phyloP scores from a whole-genome alignment of 2,888 invertebrate species.

The Phengaris alcon region DNA sequence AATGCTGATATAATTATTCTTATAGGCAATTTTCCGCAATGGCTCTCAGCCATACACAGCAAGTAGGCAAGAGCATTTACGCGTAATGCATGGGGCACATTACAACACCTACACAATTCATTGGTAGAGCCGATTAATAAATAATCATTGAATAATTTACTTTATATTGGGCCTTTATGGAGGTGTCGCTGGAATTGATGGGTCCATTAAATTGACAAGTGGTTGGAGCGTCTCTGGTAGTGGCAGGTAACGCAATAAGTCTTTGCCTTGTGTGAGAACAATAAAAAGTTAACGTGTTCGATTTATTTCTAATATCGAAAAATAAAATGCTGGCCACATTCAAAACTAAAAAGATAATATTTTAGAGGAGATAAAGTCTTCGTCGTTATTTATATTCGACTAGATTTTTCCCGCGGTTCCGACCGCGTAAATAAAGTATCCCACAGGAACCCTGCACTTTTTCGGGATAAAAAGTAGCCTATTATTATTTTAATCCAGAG shows the following conservation, averaged over 20 bases:
- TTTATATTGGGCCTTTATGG: not conserved
- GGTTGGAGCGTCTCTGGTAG: too few species aligned
- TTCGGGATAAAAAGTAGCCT: too few species aligned
- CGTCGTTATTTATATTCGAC: too few species aligned
- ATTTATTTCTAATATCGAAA: not conserved
- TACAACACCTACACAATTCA: not conserved
- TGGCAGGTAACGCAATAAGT: too few species aligned
- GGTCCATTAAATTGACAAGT: not conserved
- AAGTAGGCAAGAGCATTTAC: not conserved
- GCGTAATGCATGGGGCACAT: not conserved
- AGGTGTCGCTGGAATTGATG: not conserved
- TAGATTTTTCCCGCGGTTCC: too few species aligned
- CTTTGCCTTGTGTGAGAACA: not conserved
- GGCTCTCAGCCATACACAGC: not conserved
- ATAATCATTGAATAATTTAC: not conserved
- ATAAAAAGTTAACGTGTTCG: not conserved
- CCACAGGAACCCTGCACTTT: too few species aligned
- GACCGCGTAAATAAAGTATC: too few species aligned
- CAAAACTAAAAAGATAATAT: too few species aligned
- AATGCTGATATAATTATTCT: not conserved
- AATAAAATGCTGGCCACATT: not conserved
- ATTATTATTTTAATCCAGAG: too few species aligned
- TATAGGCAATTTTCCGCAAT: not conserved
- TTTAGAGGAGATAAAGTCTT: too few species aligned
- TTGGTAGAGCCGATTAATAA: not conserved